phyloP scores from a whole-genome alignment of 2,113 vertebrate genomes.

The Zosterops borbonicus region DNA sequence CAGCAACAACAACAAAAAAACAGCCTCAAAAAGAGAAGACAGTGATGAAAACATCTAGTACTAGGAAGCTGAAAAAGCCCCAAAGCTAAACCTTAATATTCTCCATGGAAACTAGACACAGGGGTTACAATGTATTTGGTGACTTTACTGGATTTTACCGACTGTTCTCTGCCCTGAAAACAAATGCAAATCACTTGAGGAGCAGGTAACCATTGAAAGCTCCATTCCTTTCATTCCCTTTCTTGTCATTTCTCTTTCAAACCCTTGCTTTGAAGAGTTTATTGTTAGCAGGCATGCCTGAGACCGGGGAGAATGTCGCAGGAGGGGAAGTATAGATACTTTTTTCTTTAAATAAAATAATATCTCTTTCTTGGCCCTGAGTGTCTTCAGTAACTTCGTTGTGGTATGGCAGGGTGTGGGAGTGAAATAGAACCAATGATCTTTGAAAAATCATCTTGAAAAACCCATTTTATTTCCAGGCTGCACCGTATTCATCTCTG shows the following conservation, averaged over 20 bases:
- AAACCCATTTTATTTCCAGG: neutral
- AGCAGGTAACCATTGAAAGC: neutral
- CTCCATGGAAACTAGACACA: neutral
- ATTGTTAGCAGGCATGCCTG: neutral
- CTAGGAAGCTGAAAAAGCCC: neutral
- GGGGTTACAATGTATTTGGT: neutral
- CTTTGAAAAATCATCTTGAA: neutral
- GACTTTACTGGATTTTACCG: conserved; percentile 10
- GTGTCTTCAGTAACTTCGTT: neutral
- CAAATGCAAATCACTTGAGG: conserved; percentile 7
- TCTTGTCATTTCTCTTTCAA: conserved; percentile 33
- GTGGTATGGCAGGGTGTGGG: neutral
- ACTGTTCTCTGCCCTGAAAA: neutral
- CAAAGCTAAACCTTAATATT: neutral
- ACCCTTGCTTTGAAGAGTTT: neutral
- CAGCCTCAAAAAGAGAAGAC: neutral
- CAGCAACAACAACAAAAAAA: neutral
- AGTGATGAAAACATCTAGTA: neutral
- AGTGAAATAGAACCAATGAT: neutral
- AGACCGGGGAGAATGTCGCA: neutral
- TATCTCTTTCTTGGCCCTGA: neutral
- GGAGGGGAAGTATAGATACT: neutral
- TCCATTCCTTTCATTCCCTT: conserved; percentile 10
- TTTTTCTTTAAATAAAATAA: neutral
- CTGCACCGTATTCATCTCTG: neutral